phyloP scores from a whole-genome alignment of 2,888 invertebrate genomes.

The Dysmachus trigonus region DNA sequence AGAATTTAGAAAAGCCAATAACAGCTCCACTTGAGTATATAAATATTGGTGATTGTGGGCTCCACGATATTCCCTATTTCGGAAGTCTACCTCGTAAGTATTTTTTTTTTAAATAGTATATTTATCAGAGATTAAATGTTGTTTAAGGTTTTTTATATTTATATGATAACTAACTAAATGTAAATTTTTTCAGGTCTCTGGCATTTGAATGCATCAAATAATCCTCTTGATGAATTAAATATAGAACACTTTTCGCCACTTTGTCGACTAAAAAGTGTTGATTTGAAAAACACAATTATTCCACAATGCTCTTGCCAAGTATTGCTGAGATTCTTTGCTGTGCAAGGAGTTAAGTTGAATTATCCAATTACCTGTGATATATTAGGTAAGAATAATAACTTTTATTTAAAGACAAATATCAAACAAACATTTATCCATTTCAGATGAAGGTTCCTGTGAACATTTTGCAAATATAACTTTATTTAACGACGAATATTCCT shows the following conservation, averaged over 20 bases:
- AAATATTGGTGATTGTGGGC: slow-evolving; percentile 70
- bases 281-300: slow-evolving; percentile 62
- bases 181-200: slow-evolving; percentile 61
- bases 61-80: slow-evolving; percentile 70
- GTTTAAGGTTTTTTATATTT: neutral
- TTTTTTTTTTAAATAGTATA: neutral
- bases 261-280: slow-evolving; percentile 71
- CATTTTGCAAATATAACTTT: slow-evolving; percentile 17
- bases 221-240: slow-evolving; percentile 64
- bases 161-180: neutral
- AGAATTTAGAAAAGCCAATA: slow-evolving; percentile 65
- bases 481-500: slow-evolving; percentile 12
- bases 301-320: slow-evolving; percentile 59
- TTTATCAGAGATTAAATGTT: neutral
- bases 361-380: slow-evolving; percentile 58
- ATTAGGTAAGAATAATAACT: slow-evolving; percentile 52
- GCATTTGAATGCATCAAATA: slow-evolving; percentile 72
- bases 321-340: slow-evolving; percentile 58
- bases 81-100: slow-evolving; percentile 67
- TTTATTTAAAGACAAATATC: too few species aligned
- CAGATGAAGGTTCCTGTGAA: slow-evolving; percentile 37
- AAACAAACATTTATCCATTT: neutral
- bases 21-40: slow-evolving; percentile 69
- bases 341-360: slow-evolving; percentile 56
- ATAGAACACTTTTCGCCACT: slow-evolving; percentile 69